phyloP scores from a whole-genome alignment of 2,113 vertebrate species.

The Corythoichthys intestinalis region DNA sequence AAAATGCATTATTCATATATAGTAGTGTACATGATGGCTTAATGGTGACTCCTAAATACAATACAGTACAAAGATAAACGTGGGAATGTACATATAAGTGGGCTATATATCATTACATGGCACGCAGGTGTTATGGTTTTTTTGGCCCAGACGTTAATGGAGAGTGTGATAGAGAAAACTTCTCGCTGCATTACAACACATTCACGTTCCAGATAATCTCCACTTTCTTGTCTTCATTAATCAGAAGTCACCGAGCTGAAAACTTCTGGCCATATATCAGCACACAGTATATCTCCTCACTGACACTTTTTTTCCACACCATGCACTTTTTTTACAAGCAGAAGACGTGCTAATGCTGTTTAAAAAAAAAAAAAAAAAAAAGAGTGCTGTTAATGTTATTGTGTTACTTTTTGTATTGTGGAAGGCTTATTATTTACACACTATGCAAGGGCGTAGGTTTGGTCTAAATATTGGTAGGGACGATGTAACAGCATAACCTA shows the following conservation, averaged over 20 bases:
- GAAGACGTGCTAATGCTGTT: neutral
- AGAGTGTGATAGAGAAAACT: slow-evolving; percentile 3
- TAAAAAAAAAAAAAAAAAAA: neutral
- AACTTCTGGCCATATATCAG: slow-evolving; percentile 40
- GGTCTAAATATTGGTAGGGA: no score
- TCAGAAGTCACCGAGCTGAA: slow-evolving; percentile 16
- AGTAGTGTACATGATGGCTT: neutral
- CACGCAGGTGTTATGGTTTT: slow-evolving; percentile 6
- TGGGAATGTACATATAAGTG: slow-evolving; percentile 23
- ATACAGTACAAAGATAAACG: slow-evolving; percentile 44
- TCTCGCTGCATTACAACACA: slow-evolving; percentile 5
- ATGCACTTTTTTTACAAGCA: neutral
- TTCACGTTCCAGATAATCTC: slow-evolving; percentile 11
- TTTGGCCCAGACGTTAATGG: slow-evolving; percentile 22
- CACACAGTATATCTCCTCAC: slow-evolving; percentile 12
- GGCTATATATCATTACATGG: slow-evolving; percentile 22
- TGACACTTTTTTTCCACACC: neutral
- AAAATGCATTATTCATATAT: slow-evolving; percentile 17
- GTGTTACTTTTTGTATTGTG: neutral
- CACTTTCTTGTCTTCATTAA: slow-evolving; percentile 16
- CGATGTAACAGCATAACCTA: no score
- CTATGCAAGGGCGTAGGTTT: no score
- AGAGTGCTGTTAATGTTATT: neutral
- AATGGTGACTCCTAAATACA: slow-evolving; percentile 30
- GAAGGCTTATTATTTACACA: no score